Percentiles rank a stretch among this genome's conserved stretches.
Conservation (phyloP, 2,888 invertebrate genomes). For the Strigamia maritima region DNA sequence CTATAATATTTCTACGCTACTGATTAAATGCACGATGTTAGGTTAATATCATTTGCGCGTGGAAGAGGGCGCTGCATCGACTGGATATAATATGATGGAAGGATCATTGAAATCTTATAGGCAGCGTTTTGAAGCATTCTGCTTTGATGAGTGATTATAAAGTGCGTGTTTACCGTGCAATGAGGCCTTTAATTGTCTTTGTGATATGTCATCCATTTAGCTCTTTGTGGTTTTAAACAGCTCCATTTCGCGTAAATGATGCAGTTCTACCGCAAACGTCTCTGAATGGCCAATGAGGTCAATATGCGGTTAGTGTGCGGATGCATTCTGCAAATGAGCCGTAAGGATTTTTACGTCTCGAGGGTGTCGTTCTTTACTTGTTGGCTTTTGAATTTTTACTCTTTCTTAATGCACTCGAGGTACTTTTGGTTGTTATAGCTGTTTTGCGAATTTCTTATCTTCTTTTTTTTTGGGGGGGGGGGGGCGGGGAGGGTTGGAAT, state of each 20-base stretch:
- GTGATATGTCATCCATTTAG: conserved; percentile 14
- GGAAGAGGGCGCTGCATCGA: not conserved
- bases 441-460: not conserved
- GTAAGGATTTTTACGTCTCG: not conserved
- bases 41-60: not conserved
- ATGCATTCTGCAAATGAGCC: conserved; percentile 16
- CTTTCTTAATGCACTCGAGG: not conserved
- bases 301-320: conserved; percentile 7
- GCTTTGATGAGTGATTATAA: not conserved
- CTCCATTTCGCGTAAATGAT: conserved; percentile 19
- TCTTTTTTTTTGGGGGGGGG: not conserved
- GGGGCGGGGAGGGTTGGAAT: no score
- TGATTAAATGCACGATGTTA: conserved; percentile 19
- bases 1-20: conserved; percentile 11
- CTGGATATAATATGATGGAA: not conserved
- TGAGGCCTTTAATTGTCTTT: conserved; percentile 18
- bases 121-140: not conserved
- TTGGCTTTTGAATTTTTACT: not conserved
- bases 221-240: not conserved
- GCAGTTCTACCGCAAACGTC: conserved; percentile 5
- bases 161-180: conserved; percentile 6
- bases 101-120: conserved; percentile 13
- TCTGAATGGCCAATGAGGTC: conserved; percentile 23
- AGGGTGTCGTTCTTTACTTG: not conserved
- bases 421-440: not conserved